Base-by-base conservation (phyloP, 2,797 vertebrate species). In the Toxotes lorentzi region DNA sequence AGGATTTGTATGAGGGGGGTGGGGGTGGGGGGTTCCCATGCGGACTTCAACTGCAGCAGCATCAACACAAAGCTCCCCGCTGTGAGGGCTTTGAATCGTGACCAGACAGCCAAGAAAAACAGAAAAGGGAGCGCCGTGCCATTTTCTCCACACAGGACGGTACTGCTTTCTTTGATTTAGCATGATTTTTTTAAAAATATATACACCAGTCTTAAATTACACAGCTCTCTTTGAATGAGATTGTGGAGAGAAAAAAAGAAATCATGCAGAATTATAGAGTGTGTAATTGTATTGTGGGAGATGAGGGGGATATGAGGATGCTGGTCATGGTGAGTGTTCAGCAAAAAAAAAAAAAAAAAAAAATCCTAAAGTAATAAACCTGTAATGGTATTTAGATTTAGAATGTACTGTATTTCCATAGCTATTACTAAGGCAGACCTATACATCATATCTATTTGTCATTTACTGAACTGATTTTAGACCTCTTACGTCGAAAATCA, bases 51-150 rank as follows among this genome's bases (percentile, higher is more conserved):
- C 87, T 92, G 92, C 88, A 88, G 91, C 88, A 90, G 81, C 79
- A 90, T 75, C 81, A 84, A 85, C 90, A 88, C 88, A 89, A 71
- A 86, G 87, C 83, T 70, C 63, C 84, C 80, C 34, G 17, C 78
- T 85, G 89, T 38, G 87, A 86, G 79, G 76, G 90, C 86, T 93
- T 88, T 90, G 92, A 94, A 90, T 94, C 93, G 93, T 94, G 93
- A 94, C 92, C 92, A 93, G 84, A 92, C 92, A 92, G 82, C 76
- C 83, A 68, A 78, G 82, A 85, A 72, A 75, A 81, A 72, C 38
- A 79, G 65, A 79, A 62, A 74, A 83, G 84, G 87, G 86, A 87
- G 88, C 84, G 88, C 57, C 79, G 78, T 86, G 84, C 83, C 81
- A 83, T 81, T 85, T 79, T 82, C 82, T 78, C 79, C 66, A 67